Evolutionary conservation across 1,140 invertebrate species (phyloP).

Genomic region (Meteorus sp.): DNA sequence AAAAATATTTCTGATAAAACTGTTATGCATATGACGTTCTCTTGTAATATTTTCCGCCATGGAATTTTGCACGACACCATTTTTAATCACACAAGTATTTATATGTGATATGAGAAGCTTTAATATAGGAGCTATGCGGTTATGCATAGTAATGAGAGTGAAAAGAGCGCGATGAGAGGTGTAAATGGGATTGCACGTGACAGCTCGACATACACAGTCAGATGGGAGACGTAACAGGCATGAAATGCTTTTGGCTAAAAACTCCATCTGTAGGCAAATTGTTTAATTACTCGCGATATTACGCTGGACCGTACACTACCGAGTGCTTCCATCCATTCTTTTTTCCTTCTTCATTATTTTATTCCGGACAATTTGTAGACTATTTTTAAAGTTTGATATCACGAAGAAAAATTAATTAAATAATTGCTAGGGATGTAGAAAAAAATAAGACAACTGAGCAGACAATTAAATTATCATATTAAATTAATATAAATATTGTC

Average conservation of each 20-base stretch:
- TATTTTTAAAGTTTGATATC: conserved; percentile 1
- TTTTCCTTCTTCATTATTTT: background rate
- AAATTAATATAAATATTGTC: too few relatives aligned
- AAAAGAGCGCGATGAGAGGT: background rate
- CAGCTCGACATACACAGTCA: conserved; percentile 10
- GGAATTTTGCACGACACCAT: conserved; percentile 50
- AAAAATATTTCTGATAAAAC: too few relatives aligned
- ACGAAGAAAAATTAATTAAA: too few relatives aligned
- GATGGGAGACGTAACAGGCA: conserved; percentile 32
- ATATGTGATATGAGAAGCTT: conserved; percentile 35
- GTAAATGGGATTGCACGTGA: background rate
- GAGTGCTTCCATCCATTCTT: background rate
- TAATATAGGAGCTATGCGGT: conserved; percentile 58
- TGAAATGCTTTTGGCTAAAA: conserved; percentile 53
- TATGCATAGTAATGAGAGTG: conserved; percentile 54
- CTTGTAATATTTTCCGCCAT: conserved; percentile 38
- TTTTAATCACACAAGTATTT: conserved; percentile 58
- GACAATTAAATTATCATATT: too few relatives aligned
- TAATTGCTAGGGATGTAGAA: too few relatives aligned
- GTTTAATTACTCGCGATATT: conserved; percentile 53
- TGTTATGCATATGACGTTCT: too few relatives aligned
- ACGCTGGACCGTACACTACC: conserved; percentile 8
- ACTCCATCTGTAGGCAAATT: conserved; percentile 60
- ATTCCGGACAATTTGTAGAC: conserved; percentile 7
- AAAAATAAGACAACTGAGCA: too few relatives aligned